phyloP scores from a whole-genome alignment of 2,113 vertebrate species.

The Dipodomys spectabilis region DNA sequence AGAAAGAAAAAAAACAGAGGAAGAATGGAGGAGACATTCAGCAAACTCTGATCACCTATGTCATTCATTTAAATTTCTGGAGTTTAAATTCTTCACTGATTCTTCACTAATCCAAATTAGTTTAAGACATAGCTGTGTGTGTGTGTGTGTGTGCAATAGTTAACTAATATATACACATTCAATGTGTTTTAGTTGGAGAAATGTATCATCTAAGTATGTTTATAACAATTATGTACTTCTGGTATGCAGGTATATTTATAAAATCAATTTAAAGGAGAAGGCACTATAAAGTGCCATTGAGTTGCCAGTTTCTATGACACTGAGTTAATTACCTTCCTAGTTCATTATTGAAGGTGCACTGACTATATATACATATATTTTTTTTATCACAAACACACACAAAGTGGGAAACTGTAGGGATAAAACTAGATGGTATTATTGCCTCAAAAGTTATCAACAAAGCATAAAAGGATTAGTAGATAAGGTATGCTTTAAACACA shows the following conservation, averaged over 20 bases:
- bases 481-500: neutral
- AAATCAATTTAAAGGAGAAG: neutral
- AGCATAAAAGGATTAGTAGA: neutral
- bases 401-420: neutral
- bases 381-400: neutral
- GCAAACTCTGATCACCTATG: neutral
- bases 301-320: neutral
- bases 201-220: too few species aligned
- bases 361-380: neutral
- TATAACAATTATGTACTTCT: neutral
- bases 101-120: neutral
- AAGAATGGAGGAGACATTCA: neutral
- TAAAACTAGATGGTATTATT: neutral
- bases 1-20: neutral
- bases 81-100: constrained; percentile 22
- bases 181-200: neutral
- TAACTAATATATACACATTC: neutral
- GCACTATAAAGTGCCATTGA: neutral
- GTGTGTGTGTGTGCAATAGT: too few species aligned
- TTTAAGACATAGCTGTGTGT: neutral
- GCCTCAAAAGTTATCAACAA: neutral
- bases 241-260: neutral
- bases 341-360: neutral
- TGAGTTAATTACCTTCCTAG: too few species aligned
- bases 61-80: neutral